A percentile compares a stretch with the other conserved stretches of the same genome.
Evolutionary conservation across 2,888 invertebrate genomes (phyloP).

Genomic region (Agrotis exclamationis): DNA sequence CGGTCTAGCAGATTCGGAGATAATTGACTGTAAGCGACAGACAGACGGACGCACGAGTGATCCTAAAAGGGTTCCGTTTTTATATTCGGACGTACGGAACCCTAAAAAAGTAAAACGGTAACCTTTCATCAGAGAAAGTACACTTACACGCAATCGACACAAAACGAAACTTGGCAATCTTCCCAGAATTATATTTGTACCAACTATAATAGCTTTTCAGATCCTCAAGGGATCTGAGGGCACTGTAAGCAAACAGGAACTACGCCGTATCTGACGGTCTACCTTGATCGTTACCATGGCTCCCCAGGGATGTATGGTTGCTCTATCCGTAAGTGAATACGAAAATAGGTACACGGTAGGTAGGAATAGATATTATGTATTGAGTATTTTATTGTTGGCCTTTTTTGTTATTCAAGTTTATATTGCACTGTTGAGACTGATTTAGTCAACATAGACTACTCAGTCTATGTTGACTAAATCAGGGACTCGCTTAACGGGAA

Average conservation of each 20-base stretch:
- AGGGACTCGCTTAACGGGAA: too few species aligned
- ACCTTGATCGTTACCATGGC: conserved; percentile 36
- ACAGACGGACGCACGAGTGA: too few species aligned
- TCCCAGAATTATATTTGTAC: conserved; percentile 3
- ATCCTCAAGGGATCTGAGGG: neutral
- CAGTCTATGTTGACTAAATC: too few species aligned
- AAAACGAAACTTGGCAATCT: neutral
- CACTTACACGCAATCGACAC: neutral
- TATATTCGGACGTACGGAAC: too few species aligned
- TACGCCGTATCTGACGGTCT: conserved; percentile 1
- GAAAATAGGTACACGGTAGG: neutral
- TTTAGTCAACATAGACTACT: too few species aligned
- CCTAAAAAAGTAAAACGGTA: neutral
- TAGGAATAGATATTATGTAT: conserved; percentile 8
- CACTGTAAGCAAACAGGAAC: conserved; percentile 13
- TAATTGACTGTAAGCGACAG: too few species aligned
- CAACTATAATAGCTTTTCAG: conserved; percentile 6
- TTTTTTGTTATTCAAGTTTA: neutral
- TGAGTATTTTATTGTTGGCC: conserved; percentile 10
- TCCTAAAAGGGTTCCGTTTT: too few species aligned
- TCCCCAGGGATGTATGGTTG: conserved; percentile 27
- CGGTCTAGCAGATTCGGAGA: too few species aligned
- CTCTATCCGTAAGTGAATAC: conserved; percentile 5
- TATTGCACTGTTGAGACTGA: neutral
- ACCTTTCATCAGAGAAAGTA: neutral